Percentiles rank a stretch among this genome's conserved stretches.
phyloP scores from a whole-genome alignment of 2,113 vertebrate species.

The Recurvirostra avosetta region DNA sequence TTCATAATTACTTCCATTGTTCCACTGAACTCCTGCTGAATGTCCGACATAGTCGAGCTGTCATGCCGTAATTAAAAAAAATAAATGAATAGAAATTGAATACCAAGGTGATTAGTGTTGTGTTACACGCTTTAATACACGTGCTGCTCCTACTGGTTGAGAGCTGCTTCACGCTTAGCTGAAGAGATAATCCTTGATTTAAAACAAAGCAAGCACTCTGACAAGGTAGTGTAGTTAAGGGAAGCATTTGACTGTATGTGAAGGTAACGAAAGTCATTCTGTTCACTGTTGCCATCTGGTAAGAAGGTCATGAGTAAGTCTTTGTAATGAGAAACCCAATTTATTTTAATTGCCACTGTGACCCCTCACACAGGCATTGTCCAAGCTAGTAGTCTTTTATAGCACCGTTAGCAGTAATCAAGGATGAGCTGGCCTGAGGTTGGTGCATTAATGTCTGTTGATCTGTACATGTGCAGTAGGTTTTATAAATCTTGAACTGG shows the following conservation, averaged over 20 bases:
- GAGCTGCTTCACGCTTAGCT: neutral
- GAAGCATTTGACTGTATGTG: neutral
- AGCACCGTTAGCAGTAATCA: neutral
- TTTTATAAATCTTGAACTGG: neutral
- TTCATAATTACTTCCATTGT: conserved; percentile 46
- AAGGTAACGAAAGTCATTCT: neutral
- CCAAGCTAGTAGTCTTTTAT: neutral
- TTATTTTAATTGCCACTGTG: neutral
- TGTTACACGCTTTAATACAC: neutral
- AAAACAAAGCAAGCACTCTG: neutral
- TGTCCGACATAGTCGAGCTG: neutral
- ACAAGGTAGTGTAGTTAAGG: neutral
- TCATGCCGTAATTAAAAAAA: neutral
- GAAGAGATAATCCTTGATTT: neutral
- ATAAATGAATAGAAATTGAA: neutral
- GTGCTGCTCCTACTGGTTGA: neutral
- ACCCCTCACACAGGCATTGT: neutral
- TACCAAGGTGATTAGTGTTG: neutral
- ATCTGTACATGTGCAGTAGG: neutral
- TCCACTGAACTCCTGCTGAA: conserved; percentile 1
- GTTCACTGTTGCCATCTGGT: neutral
- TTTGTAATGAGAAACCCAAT: neutral
- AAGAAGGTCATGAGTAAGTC: neutral
- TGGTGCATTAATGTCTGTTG: neutral
- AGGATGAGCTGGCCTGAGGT: neutral